A percentile compares a stretch with the other conserved stretches of the same genome.
Evolutionary conservation across 2,888 invertebrate species (phyloP).

Genomic region (Blastobasis adustella): DNA sequence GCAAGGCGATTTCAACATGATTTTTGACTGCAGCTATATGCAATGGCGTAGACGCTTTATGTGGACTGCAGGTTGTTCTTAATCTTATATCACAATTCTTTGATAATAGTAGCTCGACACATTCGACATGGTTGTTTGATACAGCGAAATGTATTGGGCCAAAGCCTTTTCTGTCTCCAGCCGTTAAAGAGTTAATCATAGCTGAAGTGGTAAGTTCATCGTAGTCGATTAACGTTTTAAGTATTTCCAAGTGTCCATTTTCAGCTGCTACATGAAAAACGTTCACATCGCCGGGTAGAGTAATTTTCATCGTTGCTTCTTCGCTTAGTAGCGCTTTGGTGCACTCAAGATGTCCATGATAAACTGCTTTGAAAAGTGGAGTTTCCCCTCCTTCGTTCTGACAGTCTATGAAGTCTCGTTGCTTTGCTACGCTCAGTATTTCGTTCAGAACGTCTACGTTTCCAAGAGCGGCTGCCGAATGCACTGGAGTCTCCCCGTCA

Average conservation of each 20-base stretch:
- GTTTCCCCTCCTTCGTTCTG: slow-evolving; percentile 66
- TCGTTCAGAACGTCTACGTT: slow-evolving; percentile 64
- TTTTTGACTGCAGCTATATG: slow-evolving; percentile 56
- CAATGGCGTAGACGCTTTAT: slow-evolving; percentile 57
- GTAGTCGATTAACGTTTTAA: slow-evolving; percentile 65
- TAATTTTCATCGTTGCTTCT: slow-evolving; percentile 59
- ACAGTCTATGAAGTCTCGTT: slow-evolving; percentile 59
- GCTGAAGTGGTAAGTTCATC: slow-evolving; percentile 41
- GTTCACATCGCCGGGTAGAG: slow-evolving; percentile 60
- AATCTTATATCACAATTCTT: slow-evolving; percentile 59
- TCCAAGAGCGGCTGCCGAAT: slow-evolving; percentile 68
- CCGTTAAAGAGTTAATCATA: slow-evolving; percentile 46
- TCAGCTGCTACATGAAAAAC: slow-evolving; percentile 77
- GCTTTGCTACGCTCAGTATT: slow-evolving; percentile 64
- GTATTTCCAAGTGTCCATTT: slow-evolving; percentile 67
- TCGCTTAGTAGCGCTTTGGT: slow-evolving; percentile 56
- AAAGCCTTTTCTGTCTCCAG: slow-evolving; percentile 53
- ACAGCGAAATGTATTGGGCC: slow-evolving; percentile 75
- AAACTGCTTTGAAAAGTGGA: slow-evolving; percentile 62
- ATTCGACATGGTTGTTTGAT: slow-evolving; percentile 59
- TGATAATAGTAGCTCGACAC: slow-evolving; percentile 55
- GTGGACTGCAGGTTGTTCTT: slow-evolving; percentile 53
- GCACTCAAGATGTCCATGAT: slow-evolving; percentile 52
- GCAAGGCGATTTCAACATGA: slow-evolving; percentile 44
- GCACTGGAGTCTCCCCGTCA: slow-evolving; percentile 69